Conservation (phyloP, 2,113 vertebrate species). For the Festucalex cinctus region DNA sequence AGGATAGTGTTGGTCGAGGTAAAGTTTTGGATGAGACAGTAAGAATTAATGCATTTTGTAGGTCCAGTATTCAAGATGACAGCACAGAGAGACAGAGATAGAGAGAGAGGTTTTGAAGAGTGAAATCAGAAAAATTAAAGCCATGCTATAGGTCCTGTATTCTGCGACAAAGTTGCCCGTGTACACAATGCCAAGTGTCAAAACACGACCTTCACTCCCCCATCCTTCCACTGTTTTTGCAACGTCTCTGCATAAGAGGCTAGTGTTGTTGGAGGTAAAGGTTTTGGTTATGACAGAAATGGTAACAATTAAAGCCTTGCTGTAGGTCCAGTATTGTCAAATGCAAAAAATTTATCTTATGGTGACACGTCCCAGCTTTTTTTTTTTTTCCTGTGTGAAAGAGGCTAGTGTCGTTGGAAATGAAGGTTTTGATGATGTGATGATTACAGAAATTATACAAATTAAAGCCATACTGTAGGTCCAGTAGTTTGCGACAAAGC, state of each 20-base stretch:
- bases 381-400: no score
- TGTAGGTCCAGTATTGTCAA: not conserved
- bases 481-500: not conserved
- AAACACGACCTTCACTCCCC: no score
- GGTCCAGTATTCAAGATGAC: constrained; percentile 72
- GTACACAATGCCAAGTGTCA: no score
- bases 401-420: no score
- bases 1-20: not conserved
- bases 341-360: not conserved
- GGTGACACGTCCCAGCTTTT: no score
- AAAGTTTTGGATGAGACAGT: not conserved
- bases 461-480: not conserved
- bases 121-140: not conserved
- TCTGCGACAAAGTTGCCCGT: constrained; percentile 12
- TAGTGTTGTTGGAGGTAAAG: not conserved
- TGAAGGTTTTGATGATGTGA: not conserved
- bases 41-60: constrained; percentile 37
- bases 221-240: not conserved
- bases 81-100: no score
- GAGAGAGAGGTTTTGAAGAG: not conserved
- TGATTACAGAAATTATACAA: not conserved
- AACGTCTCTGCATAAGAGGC: not conserved
- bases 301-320: not conserved
- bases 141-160: constrained; percentile 75
- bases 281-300: not conserved